Conservation (phyloP, 2,888 invertebrate genomes). For the Sesia bembeciformis region DNA sequence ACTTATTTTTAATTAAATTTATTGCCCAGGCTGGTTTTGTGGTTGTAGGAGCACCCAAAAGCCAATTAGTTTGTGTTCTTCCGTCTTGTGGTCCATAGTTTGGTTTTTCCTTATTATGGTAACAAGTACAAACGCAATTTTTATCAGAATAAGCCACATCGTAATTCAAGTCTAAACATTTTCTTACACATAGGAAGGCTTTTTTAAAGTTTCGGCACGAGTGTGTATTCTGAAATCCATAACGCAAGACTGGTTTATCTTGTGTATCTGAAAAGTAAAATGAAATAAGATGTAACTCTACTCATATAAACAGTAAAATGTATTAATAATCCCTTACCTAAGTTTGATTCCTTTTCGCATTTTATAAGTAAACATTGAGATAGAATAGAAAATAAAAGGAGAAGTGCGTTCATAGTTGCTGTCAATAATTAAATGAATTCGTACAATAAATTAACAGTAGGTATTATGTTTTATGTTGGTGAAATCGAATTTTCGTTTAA, state of each 20-base stretch:
- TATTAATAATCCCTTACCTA: too few relatives aligned
- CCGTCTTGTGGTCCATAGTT: constrained; percentile 11
- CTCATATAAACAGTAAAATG: too few relatives aligned
- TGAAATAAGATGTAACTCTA: too few relatives aligned
- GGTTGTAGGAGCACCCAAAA: constrained; percentile 35
- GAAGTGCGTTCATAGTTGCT: too few relatives aligned
- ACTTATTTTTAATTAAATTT: too few relatives aligned
- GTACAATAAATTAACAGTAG: too few relatives aligned
- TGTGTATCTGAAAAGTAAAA: background rate
- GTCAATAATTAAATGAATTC: too few relatives aligned
- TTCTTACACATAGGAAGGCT: constrained; percentile 39
- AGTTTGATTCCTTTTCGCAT: too few relatives aligned
- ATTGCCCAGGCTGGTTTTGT: constrained; percentile 33
- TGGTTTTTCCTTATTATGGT: constrained; percentile 22
- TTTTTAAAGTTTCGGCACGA: constrained; percentile 33
- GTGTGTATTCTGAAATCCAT: constrained; percentile 43
- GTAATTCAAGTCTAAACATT: constrained; percentile 36
- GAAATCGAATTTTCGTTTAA: too few relatives aligned
- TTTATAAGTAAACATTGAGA: too few relatives aligned
- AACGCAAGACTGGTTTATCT: constrained; percentile 23
- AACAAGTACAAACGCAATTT: constrained; percentile 43
- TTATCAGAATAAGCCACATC: constrained; percentile 41
- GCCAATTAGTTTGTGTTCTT: constrained; percentile 19
- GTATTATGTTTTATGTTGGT: too few relatives aligned
- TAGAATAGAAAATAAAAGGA: too few relatives aligned